These are phyloP conservation scores for Platyscelio sp. DNA, from an alignment of 2,888 invertebrate species.

Conservation along the genomic window DNA sequence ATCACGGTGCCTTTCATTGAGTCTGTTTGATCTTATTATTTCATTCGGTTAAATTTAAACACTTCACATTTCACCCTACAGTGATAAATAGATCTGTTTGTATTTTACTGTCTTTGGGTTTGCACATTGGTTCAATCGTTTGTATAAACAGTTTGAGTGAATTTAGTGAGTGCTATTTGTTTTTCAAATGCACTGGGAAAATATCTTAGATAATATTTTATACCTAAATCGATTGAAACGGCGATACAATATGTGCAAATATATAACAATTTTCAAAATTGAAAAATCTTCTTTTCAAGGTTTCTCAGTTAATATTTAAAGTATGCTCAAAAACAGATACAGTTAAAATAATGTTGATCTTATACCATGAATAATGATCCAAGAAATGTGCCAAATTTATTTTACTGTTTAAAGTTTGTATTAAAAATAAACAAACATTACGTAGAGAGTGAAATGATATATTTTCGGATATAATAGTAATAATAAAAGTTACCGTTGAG, in stretches of 20 bases:
- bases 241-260: too few species aligned
- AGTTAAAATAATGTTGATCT: too few species aligned
- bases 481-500: too few species aligned
- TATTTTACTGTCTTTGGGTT: conserved; percentile 53
- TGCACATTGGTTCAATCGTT: conserved; percentile 55
- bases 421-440: too few species aligned
- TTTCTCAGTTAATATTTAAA: too few species aligned
- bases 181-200: conserved; percentile 29
- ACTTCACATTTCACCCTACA: conserved; percentile 75
- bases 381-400: too few species aligned
- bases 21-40: conserved; percentile 84
- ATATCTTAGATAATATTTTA: conserved; percentile 6
- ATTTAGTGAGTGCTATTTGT: conserved; percentile 36
- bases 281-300: not conserved
- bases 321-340: too few species aligned
- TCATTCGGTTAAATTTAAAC: conserved; percentile 84
- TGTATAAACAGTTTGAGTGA: conserved; percentile 49
- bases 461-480: too few species aligned
- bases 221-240: not conserved
- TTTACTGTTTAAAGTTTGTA: too few species aligned
- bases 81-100: conserved; percentile 59
- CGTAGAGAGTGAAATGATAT: too few species aligned
- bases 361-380: too few species aligned
- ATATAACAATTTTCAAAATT: not conserved
- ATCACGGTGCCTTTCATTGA: conserved; percentile 78